Percentiles rank a stretch among this genome's conserved stretches.
phyloP scores from a whole-genome alignment of 2,888 invertebrate genomes.

The Druceiella hillmani region DNA sequence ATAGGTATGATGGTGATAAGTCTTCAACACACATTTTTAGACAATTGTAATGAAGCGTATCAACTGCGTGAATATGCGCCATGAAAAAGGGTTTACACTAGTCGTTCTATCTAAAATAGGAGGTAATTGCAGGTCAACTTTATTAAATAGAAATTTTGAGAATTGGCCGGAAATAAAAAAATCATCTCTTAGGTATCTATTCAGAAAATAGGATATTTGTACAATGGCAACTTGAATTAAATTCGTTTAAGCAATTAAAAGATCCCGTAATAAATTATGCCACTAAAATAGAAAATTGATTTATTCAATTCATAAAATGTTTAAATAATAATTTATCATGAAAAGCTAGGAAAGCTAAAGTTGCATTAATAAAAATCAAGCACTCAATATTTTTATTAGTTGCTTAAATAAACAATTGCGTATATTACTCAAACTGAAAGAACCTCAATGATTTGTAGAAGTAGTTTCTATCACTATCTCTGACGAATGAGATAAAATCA shows the following conservation, averaged over 20 bases:
- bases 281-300: conserved; percentile 26
- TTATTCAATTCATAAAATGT: conserved; percentile 26
- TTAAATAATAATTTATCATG: conserved; percentile 18
- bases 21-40: conserved; percentile 2
- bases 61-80: conserved; percentile 2
- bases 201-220: conserved; percentile 24
- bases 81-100: not conserved
- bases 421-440: conserved; percentile 28
- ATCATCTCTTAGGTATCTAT: conserved; percentile 16
- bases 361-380: conserved; percentile 27
- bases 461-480: conserved; percentile 25
- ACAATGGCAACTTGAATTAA: conserved; percentile 28
- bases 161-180: conserved; percentile 22
- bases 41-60: conserved; percentile 7
- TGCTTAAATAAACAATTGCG: conserved; percentile 26
- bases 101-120: conserved; percentile 19
- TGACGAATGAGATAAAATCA: conserved; percentile 26
- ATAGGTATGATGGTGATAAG: conserved; percentile 6
- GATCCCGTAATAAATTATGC: conserved; percentile 25
- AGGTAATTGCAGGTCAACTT: conserved; percentile 21
- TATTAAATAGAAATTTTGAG: conserved; percentile 21
- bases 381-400: conserved; percentile 27
- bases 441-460: conserved; percentile 24
- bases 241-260: conserved; percentile 24
- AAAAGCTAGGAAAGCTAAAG: conserved; percentile 19